Conservation (phyloP, 1,140 invertebrate species). For the Andricus grossulariae region DNA sequence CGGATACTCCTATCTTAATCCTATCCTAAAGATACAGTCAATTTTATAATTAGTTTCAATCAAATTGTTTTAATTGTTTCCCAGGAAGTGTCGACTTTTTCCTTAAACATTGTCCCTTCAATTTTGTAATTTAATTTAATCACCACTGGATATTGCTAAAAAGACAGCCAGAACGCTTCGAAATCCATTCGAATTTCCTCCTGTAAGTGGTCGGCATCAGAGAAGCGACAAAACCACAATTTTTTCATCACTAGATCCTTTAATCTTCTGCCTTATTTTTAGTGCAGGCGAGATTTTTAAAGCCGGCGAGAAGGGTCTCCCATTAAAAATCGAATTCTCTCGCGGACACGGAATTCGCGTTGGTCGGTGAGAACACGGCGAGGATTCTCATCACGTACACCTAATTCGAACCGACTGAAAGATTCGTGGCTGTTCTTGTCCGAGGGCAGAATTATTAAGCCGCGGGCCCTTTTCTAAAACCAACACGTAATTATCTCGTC, state of each 20-base stretch:
- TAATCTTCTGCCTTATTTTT: slow-evolving; percentile 40
- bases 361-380: slow-evolving; percentile 50
- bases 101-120: background rate
- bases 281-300: slow-evolving; percentile 25
- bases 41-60: background rate
- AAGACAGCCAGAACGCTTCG: background rate
- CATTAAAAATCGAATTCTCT: slow-evolving; percentile 42
- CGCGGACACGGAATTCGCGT: slow-evolving; percentile 51
- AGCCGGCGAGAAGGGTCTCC: background rate
- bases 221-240: slow-evolving; percentile 5
- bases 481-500: slow-evolving; percentile 75
- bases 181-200: background rate
- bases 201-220: slow-evolving; percentile 1
- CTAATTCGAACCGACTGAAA: slow-evolving; percentile 39
- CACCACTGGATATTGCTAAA: background rate
- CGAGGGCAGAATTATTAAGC: slow-evolving; percentile 68
- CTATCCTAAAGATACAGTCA: background rate
- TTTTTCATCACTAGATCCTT: background rate
- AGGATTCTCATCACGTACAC: slow-evolving; percentile 57
- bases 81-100: background rate
- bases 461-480: slow-evolving; percentile 74
- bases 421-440: slow-evolving; percentile 51
- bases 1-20: too few relatives aligned
- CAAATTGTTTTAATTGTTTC: background rate
- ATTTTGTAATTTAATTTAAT: slow-evolving; percentile 30